Conservation (phyloP, 2,797 vertebrate genomes). For the Kryptolebias ocellatus region DNA sequence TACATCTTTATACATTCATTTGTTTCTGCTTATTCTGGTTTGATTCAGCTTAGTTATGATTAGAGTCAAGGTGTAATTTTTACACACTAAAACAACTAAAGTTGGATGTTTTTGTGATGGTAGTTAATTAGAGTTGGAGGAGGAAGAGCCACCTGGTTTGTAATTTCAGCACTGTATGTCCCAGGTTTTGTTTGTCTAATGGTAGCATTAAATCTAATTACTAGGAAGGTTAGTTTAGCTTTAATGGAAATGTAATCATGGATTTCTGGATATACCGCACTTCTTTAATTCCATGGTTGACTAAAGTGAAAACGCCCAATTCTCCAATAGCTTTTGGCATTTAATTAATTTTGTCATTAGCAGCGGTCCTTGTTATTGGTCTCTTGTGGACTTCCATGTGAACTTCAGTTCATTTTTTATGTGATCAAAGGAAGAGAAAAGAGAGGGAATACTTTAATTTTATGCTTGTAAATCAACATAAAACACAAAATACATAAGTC, state of each 20-base stretch:
- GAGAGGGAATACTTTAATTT: slow-evolving; percentile 14
- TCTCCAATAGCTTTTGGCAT: slow-evolving; percentile 38
- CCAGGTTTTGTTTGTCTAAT: slow-evolving; percentile 10
- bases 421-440: slow-evolving; percentile 15
- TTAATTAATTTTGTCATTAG: slow-evolving; percentile 64
- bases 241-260: slow-evolving; percentile 40
- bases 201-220: slow-evolving; percentile 15
- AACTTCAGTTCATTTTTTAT: slow-evolving; percentile 33
- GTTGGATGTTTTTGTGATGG: not conserved
- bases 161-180: not conserved
- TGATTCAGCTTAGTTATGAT: not conserved
- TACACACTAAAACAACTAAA: no score
- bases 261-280: slow-evolving; percentile 33
- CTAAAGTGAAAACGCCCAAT: slow-evolving; percentile 35
- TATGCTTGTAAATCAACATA: slow-evolving; percentile 1
- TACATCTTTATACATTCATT: no score
- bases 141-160: not conserved
- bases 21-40: no score
- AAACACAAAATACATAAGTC: no score
- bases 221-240: slow-evolving; percentile 6
- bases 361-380: slow-evolving; percentile 48
- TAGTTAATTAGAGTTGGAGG: not conserved
- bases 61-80: not conserved
- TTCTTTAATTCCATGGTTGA: slow-evolving; percentile 45
- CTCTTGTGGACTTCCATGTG: slow-evolving; percentile 47